phyloP scores from a whole-genome alignment of 2,888 invertebrate genomes.

The Nephrotoma guestfalica region DNA sequence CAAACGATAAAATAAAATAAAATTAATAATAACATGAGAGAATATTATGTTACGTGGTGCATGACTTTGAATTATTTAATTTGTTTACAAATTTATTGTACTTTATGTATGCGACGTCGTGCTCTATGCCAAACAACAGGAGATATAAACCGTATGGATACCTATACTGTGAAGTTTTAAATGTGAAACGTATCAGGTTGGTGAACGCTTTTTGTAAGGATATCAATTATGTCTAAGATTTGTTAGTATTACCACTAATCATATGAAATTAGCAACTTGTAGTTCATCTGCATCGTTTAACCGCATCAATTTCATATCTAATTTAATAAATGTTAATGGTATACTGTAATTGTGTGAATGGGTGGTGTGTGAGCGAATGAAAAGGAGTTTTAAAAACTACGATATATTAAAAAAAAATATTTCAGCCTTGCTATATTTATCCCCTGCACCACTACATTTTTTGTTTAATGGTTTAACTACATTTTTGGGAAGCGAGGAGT shows the following conservation, averaged over 20 bases:
- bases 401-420: too few species aligned
- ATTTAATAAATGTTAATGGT: too few species aligned
- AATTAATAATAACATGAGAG: background rate
- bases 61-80: background rate
- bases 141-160: background rate
- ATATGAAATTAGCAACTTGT: background rate
- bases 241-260: background rate
- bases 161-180: background rate
- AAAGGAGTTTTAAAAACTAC: too few species aligned
- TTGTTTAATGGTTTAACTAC: too few species aligned
- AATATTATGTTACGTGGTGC: background rate
- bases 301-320: too few species aligned
- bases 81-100: background rate
- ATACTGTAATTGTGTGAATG: too few species aligned
- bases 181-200: background rate
- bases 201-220: background rate
- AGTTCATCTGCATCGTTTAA: too few species aligned
- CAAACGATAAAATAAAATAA: background rate
- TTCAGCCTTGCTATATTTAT: too few species aligned
- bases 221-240: background rate
- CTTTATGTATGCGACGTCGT: background rate
- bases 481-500: too few species aligned
- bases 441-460: too few species aligned
- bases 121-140: background rate
- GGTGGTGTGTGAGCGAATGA: too few species aligned